Evolutionary conservation across 2,888 invertebrate species (phyloP), one percentile per base, ranked within the genome.

Genomic region (Perizoma flavofasciatum): DNA sequence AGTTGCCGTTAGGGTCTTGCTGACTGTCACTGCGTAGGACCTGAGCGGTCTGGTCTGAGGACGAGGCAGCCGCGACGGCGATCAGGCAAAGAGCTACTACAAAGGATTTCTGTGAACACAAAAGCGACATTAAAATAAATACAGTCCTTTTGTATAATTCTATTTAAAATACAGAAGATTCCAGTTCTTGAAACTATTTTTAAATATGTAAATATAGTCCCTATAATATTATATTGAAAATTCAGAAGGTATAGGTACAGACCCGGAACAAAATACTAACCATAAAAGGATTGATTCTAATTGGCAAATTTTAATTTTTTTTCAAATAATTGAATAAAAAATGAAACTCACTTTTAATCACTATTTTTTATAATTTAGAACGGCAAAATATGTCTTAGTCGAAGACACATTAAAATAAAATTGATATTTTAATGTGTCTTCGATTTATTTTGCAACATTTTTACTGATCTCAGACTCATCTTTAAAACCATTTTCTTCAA

Each of bases 1-100:
- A 94, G 34, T 71, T 5, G n/a, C 94, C 94, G 0, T 93, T 93
- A 0, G 94, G 9, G 72, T 70, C 60, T 81, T 5, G 77, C 0
- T 92, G 82, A 67, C 74, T 86, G 10, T n/a, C 47, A 39, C 49
- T 74, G n/a, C 65, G 56, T 2, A 80, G 0, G 5, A 79, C 62
- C 6, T 53, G 4, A 0, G 81, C 75, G 0, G 1, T 32, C 4
- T 63, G 6, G 0, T 80, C 80, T 0, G 35, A 7, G 0, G 56
- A 11, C 1, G 49, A 7, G 57, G 77, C 83, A 59, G 61, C 73
- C 0, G 71, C 81, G 69, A 77, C 78, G 59, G 73, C 79, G 49
- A 78, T 51, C 45, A 78, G 56, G 71, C 73, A 79, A 9, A 78
- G 54, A 43, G 74, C 73, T 48, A 83, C 46, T 45, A 83, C 57